phyloP scores from a whole-genome alignment of 2,113 vertebrate species.

The Trematocara macrostoma region DNA sequence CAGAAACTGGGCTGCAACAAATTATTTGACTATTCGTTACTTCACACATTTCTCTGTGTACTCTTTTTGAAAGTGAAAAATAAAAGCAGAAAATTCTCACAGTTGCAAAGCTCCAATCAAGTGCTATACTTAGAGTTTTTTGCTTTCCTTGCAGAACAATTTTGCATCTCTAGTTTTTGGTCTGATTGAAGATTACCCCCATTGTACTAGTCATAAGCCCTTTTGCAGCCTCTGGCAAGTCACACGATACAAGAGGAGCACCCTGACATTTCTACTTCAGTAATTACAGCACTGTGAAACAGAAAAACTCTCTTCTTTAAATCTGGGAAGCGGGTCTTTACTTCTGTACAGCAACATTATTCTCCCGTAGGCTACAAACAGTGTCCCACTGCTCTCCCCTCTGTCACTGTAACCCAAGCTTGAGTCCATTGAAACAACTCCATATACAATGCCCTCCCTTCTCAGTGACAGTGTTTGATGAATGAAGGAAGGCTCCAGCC shows the following conservation, averaged over 20 bases:
- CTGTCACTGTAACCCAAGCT: slow-evolving; percentile 59
- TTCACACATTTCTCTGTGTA: neutral
- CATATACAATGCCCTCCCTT: slow-evolving; percentile 52
- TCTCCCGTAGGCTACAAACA: slow-evolving; percentile 42
- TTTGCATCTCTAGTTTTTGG: neutral
- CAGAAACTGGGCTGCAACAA: neutral
- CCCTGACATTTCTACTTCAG: neutral
- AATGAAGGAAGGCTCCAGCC: slow-evolving; percentile 47
- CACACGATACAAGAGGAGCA: neutral
- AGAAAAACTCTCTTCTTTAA: neutral
- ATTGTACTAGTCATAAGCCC: neutral
- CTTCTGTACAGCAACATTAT: slow-evolving; percentile 7
- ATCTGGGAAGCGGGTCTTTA: neutral
- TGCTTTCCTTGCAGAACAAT: neutral
- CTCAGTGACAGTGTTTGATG: slow-evolving; percentile 72
- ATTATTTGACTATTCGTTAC: neutral
- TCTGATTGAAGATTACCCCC: neutral
- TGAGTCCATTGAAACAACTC: slow-evolving; percentile 47
- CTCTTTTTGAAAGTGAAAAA: neutral
- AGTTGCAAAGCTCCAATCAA: neutral
- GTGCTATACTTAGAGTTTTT: neutral
- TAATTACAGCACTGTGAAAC: neutral
- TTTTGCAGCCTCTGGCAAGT: neutral
- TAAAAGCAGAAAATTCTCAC: neutral
- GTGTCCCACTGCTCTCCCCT: neutral